Evolutionary conservation across 2,888 invertebrate species (phyloP), one percentile per base, ranked within the genome.

Genomic region (Pammene aurita): DNA sequence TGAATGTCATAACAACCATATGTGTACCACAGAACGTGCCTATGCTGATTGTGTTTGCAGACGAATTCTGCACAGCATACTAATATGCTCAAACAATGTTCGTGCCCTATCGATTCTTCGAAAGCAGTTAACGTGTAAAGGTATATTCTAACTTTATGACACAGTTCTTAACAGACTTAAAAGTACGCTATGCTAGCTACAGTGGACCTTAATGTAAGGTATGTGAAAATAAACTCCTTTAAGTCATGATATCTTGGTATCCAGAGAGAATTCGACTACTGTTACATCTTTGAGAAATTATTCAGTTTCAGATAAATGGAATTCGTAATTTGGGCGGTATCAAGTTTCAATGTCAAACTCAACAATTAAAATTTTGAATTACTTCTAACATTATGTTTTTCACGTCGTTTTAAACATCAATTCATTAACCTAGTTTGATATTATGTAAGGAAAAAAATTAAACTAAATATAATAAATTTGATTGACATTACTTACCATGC

Each of bases 61-160:
- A 79, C 77, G 74, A 72, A 73, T 75, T 72, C 78, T 74, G 73
- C 62, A 70, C 67, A 68, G 88, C 79, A 88, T 88, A 88, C 85
- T 86, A 86, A 89, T 85, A 75, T 74, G 67, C 71, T 61, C 63
- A 76, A 80, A 86, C 81, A 81, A 79, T 83, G 79, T 80, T 76
- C 81, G 82, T 85, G 84, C 83, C 78, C 80, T 87, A 87, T 87
- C 86, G 79, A 78, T 83, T 83, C 83, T 80, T 77, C 78, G 81
- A 77, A 83, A 73, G 74, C 73, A 73, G 74, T 73, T 73, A 71
- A 57, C 67, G 58, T 56, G 71, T 62, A 67, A 67, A 74, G 75
- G 54, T 72, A 76, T 76, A 77, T 73, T 67, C 60, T 70, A 70
- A 70, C 26, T 52, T 16, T 55, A 62, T 41, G 48, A 34, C 38